These are phyloP conservation scores for Gonocerus acuteangulatus DNA, from an alignment of 2,888 invertebrate species.

Conservation along the genomic window DNA sequence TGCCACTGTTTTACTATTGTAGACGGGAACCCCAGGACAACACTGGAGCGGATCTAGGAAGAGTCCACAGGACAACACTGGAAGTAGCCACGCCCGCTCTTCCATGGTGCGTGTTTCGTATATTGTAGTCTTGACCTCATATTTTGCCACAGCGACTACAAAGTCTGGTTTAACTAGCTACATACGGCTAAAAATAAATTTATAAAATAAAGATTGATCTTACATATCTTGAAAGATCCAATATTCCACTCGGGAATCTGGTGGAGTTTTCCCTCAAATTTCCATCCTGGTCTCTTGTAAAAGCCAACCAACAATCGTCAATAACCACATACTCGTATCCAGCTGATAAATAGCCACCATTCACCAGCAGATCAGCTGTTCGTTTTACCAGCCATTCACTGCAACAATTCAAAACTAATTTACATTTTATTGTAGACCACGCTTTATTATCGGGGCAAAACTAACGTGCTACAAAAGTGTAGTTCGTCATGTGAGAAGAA, in stretches of 20 bases:
- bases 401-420: constrained; percentile 33
- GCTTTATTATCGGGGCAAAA: too few species aligned
- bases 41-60: too few species aligned
- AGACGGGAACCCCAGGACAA: too few species aligned
- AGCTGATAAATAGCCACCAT: constrained; percentile 52
- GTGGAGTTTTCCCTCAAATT: constrained; percentile 50
- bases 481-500: background rate
- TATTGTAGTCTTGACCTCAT: too few species aligned
- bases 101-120: too few species aligned
- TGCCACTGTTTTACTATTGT: too few species aligned
- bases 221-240: constrained; percentile 53
- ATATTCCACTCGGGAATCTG: constrained; percentile 56
- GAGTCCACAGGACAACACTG: too few species aligned
- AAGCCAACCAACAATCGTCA: constrained; percentile 56
- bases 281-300: constrained; percentile 46
- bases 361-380: constrained; percentile 50
- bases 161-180: too few species aligned
- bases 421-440: too few species aligned
- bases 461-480: background rate
- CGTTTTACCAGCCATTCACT: constrained; percentile 51
- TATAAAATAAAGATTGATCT: constrained; percentile 39
- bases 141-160: too few species aligned
- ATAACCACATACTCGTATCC: constrained; percentile 55
- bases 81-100: too few species aligned
- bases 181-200: too few species aligned